phyloP scores from a whole-genome alignment of 2,113 vertebrate genomes.

The Microtus pennsylvanicus region DNA sequence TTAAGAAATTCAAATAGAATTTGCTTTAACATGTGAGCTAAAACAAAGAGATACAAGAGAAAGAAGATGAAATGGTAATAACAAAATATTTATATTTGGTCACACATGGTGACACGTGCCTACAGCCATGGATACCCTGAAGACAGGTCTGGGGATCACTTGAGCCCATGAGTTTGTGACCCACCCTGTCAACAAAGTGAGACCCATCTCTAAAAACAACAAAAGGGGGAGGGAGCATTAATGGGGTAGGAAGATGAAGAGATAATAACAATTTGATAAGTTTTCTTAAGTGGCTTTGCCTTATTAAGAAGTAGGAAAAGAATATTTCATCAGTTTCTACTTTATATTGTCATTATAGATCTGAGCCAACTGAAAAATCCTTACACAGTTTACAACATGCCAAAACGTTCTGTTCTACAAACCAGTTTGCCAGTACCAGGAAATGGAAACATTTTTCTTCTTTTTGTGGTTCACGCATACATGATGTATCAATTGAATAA shows the following conservation, averaged over 20 bases:
- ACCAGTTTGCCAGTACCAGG: constrained; percentile 14
- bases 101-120: neutral
- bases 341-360: constrained; percentile 25
- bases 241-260: neutral
- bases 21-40: constrained; percentile 42
- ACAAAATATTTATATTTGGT: constrained; percentile 23
- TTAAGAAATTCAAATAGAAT: constrained; percentile 64
- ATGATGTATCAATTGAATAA: neutral
- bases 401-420: constrained; percentile 32
- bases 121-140: neutral
- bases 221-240: neutral
- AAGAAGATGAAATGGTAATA: constrained; percentile 46
- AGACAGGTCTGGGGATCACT: neutral
- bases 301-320: constrained; percentile 41
- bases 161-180: neutral
- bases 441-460: constrained; percentile 41
- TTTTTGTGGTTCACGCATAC: constrained; percentile 28
- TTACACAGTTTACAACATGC: constrained; percentile 44
- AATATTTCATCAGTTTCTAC: constrained; percentile 36
- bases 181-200: neutral
- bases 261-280: constrained; percentile 1
- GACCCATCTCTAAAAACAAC: neutral
- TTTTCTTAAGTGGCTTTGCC: constrained; percentile 38
- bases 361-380: constrained; percentile 47
- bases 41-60: constrained; percentile 28